Conservation (phyloP, 2,113 vertebrate genomes). For the Eolophus roseicapilla region DNA sequence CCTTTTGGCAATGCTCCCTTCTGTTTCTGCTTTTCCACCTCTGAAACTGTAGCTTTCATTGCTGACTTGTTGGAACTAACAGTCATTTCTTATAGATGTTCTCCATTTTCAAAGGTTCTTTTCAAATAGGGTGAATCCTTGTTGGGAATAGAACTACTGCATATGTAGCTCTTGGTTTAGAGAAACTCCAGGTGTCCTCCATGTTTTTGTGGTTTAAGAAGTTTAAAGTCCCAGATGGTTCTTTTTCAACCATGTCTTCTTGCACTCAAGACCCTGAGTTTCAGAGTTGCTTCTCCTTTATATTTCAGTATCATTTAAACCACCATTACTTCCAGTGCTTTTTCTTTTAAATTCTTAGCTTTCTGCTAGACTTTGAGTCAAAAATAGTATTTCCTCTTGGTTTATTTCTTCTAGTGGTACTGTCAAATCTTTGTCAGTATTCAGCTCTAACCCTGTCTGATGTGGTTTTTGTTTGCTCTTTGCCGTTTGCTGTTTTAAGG, state of each 20-base stretch:
- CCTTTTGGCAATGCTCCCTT: slow-evolving; percentile 1
- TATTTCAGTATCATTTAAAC: not conserved
- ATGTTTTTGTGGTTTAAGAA: not conserved
- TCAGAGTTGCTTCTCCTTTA: not conserved
- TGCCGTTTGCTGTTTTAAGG: not conserved
- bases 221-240: not conserved
- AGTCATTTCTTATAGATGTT: not conserved
- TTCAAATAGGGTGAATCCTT: not conserved
- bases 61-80: not conserved
- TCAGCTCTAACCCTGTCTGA: not conserved
- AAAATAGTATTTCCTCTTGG: not conserved
- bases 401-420: not conserved
- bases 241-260: not conserved
- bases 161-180: not conserved
- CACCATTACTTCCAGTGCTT: not conserved
- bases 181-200: not conserved
- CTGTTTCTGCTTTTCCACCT: not conserved
- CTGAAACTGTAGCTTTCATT: not conserved
- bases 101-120: not conserved
- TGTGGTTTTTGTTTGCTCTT: not conserved
- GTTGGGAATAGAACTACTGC: not conserved
- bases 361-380: not conserved
- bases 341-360: not conserved
- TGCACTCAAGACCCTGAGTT: not conserved
- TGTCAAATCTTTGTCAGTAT: not conserved